Evolutionary conservation across 1,140 invertebrate genomes (phyloP).

Genomic region (Hesperophylax magnus): DNA sequence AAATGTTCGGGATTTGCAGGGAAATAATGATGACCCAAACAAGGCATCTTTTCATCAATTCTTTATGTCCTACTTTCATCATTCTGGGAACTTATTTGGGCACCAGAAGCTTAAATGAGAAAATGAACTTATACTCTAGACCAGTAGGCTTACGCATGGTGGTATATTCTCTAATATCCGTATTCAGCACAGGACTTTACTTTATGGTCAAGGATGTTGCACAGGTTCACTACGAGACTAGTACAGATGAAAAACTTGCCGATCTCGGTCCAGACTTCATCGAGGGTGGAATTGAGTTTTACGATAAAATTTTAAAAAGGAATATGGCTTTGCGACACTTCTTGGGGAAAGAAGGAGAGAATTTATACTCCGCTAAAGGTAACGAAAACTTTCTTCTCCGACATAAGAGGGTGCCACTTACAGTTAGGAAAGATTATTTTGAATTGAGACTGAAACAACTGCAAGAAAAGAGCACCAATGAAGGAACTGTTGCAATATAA

Average conservation of each 20-base stretch:
- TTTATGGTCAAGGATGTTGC: conserved; percentile 75
- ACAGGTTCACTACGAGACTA: conserved; percentile 73
- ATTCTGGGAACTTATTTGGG: conserved; percentile 70
- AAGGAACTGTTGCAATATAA: neutral
- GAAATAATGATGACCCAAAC: conserved; percentile 76
- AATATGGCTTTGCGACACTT: conserved; percentile 81
- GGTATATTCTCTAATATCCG: conserved; percentile 72
- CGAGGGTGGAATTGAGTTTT: conserved; percentile 82
- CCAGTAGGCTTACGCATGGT: conserved; percentile 68
- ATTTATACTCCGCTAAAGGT: conserved; percentile 75
- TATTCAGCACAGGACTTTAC: conserved; percentile 75
- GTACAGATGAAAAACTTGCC: conserved; percentile 75
- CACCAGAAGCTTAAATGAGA: conserved; percentile 68
- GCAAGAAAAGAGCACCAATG: neutral
- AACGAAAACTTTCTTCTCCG: conserved; percentile 79
- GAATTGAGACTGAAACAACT: conserved; percentile 61
- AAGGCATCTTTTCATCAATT: conserved; percentile 71
- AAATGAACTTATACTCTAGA: conserved; percentile 71
- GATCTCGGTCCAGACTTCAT: conserved; percentile 74
- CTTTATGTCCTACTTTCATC: conserved; percentile 65
- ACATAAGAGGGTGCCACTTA: conserved; percentile 74
- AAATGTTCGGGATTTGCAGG: conserved; percentile 83
- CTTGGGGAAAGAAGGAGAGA: conserved; percentile 73
- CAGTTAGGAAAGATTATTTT: conserved; percentile 76
- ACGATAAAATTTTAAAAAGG: conserved; percentile 78